Evolutionary conservation across 2,113 vertebrate species (phyloP), one percentile per base, ranked within the genome.

Genomic region (Gavialis gangeticus): DNA sequence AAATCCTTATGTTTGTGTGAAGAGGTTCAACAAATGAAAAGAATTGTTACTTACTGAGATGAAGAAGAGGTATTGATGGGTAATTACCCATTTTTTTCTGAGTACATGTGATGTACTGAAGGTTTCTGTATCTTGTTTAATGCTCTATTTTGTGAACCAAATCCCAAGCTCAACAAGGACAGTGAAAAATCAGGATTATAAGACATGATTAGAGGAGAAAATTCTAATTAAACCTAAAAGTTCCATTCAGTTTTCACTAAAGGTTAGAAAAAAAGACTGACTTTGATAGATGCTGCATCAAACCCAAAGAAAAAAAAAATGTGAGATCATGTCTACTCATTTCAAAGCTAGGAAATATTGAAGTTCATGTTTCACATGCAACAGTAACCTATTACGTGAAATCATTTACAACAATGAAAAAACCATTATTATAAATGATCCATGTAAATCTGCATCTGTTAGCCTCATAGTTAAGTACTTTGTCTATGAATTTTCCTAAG

Each of bases 401-500:
- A 37, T 13, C 7, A 79, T 4, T 66, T 71, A 54, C 60, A 56
- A n/a, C 1, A 5, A 56, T 73, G 78, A 30, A 56, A 57, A 60
- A 14, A 10, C 0, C n/a, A 3, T 3, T 79, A 27, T 2, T 30
- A 0, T n/a, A 6, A 66, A 64, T 89, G 77, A 93, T 11, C 9
- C 67, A 63, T 34, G 5, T 63, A 2, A 59, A 28, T 76, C 92
- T 96, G 58, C 63, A 56, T 34, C 13, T 77, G 5, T 73, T 78
- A 56, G 14, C 71, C 59, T 84, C 10, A 34, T 4, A 80, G 4
- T 54, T 21, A 82, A 79, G 1, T 15, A 77, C 30, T 4, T 73
- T 9, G 75, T 54, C 1, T 2, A 28, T 28, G 27, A 28, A 76
- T 28, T 28, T 56, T 28, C 25, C 9, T 28, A 1, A n/a, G 75